phyloP scores from a whole-genome alignment of 2,888 invertebrate genomes.

The Xanthia icteritia region DNA sequence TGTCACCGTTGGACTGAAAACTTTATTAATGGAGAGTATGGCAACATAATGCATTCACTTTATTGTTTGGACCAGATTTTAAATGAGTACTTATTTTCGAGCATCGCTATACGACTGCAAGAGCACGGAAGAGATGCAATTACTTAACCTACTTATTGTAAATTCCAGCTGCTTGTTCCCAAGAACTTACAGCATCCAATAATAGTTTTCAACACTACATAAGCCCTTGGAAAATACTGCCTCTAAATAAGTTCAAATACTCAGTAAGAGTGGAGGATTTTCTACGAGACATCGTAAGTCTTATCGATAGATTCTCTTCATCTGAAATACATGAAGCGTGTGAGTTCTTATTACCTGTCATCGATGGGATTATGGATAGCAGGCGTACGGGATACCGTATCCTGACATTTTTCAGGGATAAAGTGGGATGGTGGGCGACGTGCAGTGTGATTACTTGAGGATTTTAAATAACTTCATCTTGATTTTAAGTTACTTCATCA shows the following conservation, averaged over 20 bases:
- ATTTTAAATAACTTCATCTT: background rate
- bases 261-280: background rate
- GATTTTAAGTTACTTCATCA: background rate
- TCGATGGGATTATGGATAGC: slow-evolving; percentile 36
- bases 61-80: slow-evolving; percentile 12
- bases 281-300: slow-evolving; percentile 24
- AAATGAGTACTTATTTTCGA: slow-evolving; percentile 15
- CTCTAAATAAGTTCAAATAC: background rate
- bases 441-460: slow-evolving; percentile 8
- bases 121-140: background rate
- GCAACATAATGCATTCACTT: slow-evolving; percentile 4
- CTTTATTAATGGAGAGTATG: slow-evolving; percentile 15
- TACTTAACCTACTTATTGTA: slow-evolving; percentile 1
- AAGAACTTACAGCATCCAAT: background rate
- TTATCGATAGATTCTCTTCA: slow-evolving; percentile 24
- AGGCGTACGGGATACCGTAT: background rate
- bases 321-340: slow-evolving; percentile 31
- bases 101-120: background rate
- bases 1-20: slow-evolving; percentile 36
- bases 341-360: slow-evolving; percentile 45
- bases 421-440: background rate
- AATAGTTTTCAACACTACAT: background rate
- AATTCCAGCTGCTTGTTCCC: background rate
- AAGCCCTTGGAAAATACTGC: background rate
- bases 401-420: slow-evolving; percentile 29